Conservation (phyloP, 2,888 invertebrate species). For the Stenoptilia bipunctidactyla region DNA sequence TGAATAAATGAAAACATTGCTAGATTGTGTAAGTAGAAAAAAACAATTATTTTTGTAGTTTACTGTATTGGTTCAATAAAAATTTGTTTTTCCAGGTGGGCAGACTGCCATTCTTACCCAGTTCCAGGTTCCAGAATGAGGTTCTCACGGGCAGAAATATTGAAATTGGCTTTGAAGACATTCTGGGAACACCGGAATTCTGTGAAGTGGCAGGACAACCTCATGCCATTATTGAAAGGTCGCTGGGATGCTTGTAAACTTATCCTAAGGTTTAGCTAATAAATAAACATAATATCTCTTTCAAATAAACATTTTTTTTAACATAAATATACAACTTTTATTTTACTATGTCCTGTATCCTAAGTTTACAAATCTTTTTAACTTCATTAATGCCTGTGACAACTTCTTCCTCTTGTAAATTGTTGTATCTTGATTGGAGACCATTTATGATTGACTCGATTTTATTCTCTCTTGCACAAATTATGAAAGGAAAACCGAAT, state of each 20-base stretch:
- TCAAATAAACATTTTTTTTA: slow-evolving; percentile 5
- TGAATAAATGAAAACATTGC: too few species aligned
- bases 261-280: slow-evolving; percentile 15
- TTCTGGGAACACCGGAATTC: slow-evolving; percentile 79
- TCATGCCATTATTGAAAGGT: slow-evolving; percentile 85
- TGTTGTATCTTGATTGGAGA: slow-evolving; percentile 64
- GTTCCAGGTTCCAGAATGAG: slow-evolving; percentile 79
- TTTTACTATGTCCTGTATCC: slow-evolving; percentile 66
- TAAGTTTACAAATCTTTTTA: slow-evolving; percentile 75
- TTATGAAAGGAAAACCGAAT: slow-evolving; percentile 78
- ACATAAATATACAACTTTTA: slow-evolving; percentile 14
- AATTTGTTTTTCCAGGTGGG: slow-evolving; percentile 58
- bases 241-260: slow-evolving; percentile 72
- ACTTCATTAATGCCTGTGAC: slow-evolving; percentile 73
- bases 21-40: too few species aligned
- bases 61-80: too few species aligned
- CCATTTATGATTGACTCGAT: slow-evolving; percentile 69
- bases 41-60: too few species aligned
- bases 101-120: slow-evolving; percentile 78
- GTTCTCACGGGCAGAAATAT: slow-evolving; percentile 80
- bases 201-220: slow-evolving; percentile 84
- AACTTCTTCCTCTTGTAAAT: slow-evolving; percentile 66
- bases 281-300: slow-evolving; percentile 2
- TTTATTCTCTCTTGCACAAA: slow-evolving; percentile 76
- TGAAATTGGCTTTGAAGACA: slow-evolving; percentile 83